Evolutionary conservation across 2,888 invertebrate genomes (phyloP).

Genomic region (Trichopoda pennipes): DNA sequence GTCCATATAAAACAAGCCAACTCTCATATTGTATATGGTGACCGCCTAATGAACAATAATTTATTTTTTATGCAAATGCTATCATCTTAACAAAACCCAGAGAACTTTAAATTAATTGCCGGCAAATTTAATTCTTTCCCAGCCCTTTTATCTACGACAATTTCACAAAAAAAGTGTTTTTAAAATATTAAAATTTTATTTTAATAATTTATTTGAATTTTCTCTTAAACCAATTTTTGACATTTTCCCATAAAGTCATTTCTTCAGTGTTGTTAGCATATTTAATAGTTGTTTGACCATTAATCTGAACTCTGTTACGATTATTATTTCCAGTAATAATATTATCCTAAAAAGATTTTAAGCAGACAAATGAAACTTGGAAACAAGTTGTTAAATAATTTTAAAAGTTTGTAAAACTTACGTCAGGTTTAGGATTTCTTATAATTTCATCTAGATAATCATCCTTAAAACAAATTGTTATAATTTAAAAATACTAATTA

Average conservation of each 20-base stretch:
- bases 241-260: not conserved
- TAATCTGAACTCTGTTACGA: constrained; percentile 10
- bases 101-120: no score
- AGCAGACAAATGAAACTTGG: no score
- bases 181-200: no score
- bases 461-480: not conserved
- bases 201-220: no score
- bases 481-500: no score
- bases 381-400: not conserved
- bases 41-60: no score
- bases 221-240: not conserved
- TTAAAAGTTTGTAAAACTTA: not conserved
- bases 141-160: no score
- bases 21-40: no score
- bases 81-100: no score
- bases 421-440: not conserved
- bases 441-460: constrained; percentile 3
- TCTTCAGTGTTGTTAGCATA: not conserved
- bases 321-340: constrained; percentile 15
- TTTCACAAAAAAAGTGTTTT: not conserved
- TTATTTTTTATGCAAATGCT: no score
- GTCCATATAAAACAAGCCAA: no score
- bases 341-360: constrained; percentile 20
- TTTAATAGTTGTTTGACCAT: constrained; percentile 2
- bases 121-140: no score